A percentile compares a stretch with the other conserved stretches of the same genome.
Evolutionary conservation across 2,797 vertebrate species (phyloP).

Genomic region (Xenops minutus): DNA sequence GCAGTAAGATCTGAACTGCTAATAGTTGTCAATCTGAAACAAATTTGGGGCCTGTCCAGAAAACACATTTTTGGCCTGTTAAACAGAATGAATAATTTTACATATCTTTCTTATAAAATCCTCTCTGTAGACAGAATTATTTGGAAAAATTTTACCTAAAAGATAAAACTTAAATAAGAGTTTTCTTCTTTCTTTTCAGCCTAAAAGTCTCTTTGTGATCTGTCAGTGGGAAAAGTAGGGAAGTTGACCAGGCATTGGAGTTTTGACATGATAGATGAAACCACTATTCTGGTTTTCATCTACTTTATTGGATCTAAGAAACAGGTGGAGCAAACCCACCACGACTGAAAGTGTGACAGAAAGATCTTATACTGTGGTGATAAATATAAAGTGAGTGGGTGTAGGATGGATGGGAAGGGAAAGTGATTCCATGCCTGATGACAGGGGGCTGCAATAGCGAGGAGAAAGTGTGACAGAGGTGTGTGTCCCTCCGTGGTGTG

Average conservation of each 20-base stretch:
- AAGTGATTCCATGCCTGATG: not conserved
- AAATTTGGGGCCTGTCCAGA: not conserved
- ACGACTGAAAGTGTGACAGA: not conserved
- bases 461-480: not conserved
- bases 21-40: not conserved
- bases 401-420: not conserved
- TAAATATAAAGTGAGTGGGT: not conserved
- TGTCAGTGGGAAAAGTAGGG: not conserved
- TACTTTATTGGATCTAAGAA: not conserved
- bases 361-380: not conserved
- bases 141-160: not conserved
- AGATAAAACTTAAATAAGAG: not conserved
- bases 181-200: not conserved
- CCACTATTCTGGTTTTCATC: not conserved
- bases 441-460: not conserved
- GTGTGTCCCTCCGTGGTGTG: not conserved
- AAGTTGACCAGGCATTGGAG: not conserved
- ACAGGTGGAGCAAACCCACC: not conserved
- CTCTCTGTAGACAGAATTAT: not conserved
- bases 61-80: not conserved
- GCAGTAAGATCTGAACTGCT: not conserved
- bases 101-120: not conserved
- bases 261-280: not conserved
- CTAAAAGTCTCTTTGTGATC: not conserved
- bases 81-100: not conserved